Percentiles rank a stretch among this genome's conserved stretches.
Conservation (phyloP, 2,797 vertebrate genomes). For the Odontamblyopus lacepedii region DNA sequence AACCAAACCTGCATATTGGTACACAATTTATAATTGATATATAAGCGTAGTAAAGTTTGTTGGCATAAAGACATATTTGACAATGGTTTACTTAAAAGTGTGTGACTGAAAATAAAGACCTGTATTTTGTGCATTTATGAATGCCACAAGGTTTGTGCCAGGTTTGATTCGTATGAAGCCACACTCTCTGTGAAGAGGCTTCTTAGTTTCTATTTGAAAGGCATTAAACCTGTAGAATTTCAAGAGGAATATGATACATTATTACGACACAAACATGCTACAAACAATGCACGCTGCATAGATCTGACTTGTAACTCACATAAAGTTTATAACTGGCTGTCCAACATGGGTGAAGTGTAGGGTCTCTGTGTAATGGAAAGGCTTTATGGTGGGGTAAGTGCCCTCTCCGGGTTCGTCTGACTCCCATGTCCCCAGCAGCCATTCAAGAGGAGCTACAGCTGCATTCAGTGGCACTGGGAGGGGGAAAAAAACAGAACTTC, state of each 20-base stretch:
- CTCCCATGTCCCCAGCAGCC: slow-evolving; percentile 87
- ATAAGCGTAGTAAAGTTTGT: background rate
- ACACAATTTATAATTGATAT: background rate
- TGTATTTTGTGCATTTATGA: slow-evolving; percentile 95
- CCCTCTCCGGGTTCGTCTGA: slow-evolving; percentile 87
- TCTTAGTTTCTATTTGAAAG: slow-evolving; percentile 87
- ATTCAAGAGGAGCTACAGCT: slow-evolving; percentile 81
- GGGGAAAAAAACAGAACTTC: slow-evolving; percentile 1
- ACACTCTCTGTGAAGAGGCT: slow-evolving; percentile 91
- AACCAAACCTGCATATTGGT: slow-evolving; percentile 83
- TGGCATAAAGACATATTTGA: background rate
- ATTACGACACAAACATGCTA: background rate
- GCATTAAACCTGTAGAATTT: slow-evolving; percentile 85
- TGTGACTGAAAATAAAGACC: slow-evolving; percentile 64
- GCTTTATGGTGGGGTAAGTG: slow-evolving; percentile 84
- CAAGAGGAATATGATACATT: slow-evolving; percentile 1
- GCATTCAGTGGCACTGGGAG: slow-evolving; percentile 71
- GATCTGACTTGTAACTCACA: slow-evolving; percentile 70
- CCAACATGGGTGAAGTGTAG: slow-evolving; percentile 89
- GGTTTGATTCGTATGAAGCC: slow-evolving; percentile 93
- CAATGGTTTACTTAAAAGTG: background rate
- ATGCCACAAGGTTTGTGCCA: slow-evolving; percentile 90
- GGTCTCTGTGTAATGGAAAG: slow-evolving; percentile 89
- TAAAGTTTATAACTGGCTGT: slow-evolving; percentile 94
- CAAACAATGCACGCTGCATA: background rate